Base-by-base conservation (phyloP, 2,888 invertebrate species). In the Ornithoptera alexandrae region DNA sequence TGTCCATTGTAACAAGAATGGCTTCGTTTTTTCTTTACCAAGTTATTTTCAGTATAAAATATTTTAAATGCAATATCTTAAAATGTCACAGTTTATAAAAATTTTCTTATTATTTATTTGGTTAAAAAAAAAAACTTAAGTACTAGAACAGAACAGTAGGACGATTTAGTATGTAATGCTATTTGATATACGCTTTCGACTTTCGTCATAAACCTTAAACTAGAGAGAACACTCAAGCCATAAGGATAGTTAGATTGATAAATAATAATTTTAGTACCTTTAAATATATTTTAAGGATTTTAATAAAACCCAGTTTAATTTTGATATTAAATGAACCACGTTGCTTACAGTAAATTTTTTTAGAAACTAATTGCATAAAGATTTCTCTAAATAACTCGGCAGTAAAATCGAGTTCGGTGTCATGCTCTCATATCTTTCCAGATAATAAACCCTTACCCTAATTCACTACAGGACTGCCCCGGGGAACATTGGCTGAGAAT, bases 361-460 rank as follows among this genome's bases (percentile, higher is more conserved):
- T 10, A 39, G 0, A 36, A 39, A 39, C 7, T 8, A 39, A 39
- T 39, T 39, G 17, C 15, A 57, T 57, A 20, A 57, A 57, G 5
- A 20, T 57, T 2, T 20, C n/a, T 57, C n/a, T n/a, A 57, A 57
- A 57, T 20, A 18, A 20, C 57, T 20, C 3, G n/a, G 20, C 57
- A 57, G 20, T 57, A 12, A 20, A 8, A 20, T 18, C 20, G n/a
- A 22, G 20, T 20, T 57, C 50, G 17, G 50, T 57, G 22, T 36
- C 18, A 62, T 24, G 60, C 65, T 68, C 62, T 74, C 73, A 67
- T 75, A 79, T 78, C 75, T 77, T 77, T 79, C 75, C 76, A 71
- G 74, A 74, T 77, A 78, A 80, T 81, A 80, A 77, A 77, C 74
- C 74, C 69, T 72, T 66, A 75, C 53, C 72, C 76, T 76, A 78